Conservation (phyloP, 2,797 vertebrate species). For the Hephaestus fuliginosus region DNA sequence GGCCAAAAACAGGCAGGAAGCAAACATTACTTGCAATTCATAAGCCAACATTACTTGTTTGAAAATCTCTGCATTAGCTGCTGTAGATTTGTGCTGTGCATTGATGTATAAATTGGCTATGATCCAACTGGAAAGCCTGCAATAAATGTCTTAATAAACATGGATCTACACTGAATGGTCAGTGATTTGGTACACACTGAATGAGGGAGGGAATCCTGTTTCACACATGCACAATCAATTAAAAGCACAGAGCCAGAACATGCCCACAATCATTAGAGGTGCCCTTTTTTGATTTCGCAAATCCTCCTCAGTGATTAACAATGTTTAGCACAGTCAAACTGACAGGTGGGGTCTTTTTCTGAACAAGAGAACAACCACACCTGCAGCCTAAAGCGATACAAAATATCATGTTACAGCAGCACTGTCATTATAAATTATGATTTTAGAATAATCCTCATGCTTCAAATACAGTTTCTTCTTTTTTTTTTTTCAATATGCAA, state of each 20-base stretch:
- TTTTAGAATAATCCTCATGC: not conserved
- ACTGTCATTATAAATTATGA: not conserved
- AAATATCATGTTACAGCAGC: not conserved
- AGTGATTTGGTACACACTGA: constrained; percentile 6
- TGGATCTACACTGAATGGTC: constrained; percentile 5
- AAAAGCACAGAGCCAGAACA: not conserved
- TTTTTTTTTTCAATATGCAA: not conserved
- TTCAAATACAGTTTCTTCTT: not conserved
- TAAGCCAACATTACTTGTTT: not conserved
- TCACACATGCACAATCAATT: constrained; percentile 20
- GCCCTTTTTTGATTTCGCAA: not conserved
- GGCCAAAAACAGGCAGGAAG: not conserved
- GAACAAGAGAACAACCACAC: not conserved
- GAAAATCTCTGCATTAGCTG: not conserved
- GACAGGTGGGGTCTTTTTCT: not conserved
- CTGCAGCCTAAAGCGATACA: not conserved
- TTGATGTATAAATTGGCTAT: constrained; percentile 2
- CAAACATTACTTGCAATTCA: constrained; percentile 1
- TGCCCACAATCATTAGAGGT: not conserved
- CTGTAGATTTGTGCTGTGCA: constrained; percentile 4
- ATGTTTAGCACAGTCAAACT: not conserved
- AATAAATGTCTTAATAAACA: constrained; percentile 26
- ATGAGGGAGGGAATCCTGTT: constrained; percentile 27
- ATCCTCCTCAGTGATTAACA: not conserved
- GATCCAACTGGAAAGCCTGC: not conserved